Evolutionary conservation across 2,113 vertebrate species (phyloP), one percentile per base, ranked within the genome.

Genomic region (Dendropsophus ebraccatus): DNA sequence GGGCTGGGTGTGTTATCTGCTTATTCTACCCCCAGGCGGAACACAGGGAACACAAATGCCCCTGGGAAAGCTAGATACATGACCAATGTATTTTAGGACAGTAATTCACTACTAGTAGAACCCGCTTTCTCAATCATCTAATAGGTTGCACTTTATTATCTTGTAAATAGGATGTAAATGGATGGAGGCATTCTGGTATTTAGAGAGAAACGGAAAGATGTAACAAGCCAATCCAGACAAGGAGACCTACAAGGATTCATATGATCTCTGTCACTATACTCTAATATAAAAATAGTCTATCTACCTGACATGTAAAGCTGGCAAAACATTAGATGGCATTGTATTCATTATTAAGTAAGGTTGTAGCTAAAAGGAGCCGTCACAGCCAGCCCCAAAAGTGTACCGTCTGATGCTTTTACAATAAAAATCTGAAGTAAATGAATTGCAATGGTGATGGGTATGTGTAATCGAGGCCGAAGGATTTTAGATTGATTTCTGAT

Each of bases 1-100:
- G 17, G 16, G 14, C 28, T 23, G 77, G 77, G 35, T 14, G 77
- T 25, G 54, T 10, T 30, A 54, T 25, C 25, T n/a, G 54, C 56
- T 17, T 56, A 21, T 62, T 30, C 4, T 41, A 35, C 37, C 77
- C 77, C 41, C 3, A 60, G 54, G 77, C 77, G 16, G 41, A n/a
- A 79, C 76, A 60, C 52, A 62, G 21, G 37, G 56, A 60, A 80
- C 77, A 45, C 14, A 10, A 35, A 41, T 19, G 73, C 21, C 77
- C 77, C 14, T 45, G 54, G 35, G 77, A 80, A 25, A 60, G 35
- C 21, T 62, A 80, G 35, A 25, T 80, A 37, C 54, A 23, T n/a
- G 52, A 62, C 77, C 62, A 80, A 80, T 80, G 41, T 80, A 16
- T 79, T 21, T 60, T 21, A 41, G 30, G 50, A 23, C 76, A 35